These are phyloP conservation scores for Abrostola tripartita DNA, from an alignment of 2,888 invertebrate species.

Conservation along the genomic window DNA sequence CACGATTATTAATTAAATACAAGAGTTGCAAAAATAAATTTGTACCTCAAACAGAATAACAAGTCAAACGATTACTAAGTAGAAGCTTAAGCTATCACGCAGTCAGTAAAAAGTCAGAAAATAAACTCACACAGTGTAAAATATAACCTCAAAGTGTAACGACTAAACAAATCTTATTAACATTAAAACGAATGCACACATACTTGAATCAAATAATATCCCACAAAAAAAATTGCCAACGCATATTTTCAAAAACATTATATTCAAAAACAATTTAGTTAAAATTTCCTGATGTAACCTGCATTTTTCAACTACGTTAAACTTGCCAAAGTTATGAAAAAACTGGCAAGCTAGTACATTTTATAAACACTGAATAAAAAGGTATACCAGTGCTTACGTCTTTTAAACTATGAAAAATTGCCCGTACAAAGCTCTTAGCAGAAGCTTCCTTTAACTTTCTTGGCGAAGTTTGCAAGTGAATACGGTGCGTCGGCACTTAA, in stretches of 20 bases:
- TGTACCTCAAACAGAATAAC: too few relatives aligned
- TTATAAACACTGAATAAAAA: conserved; percentile 68
- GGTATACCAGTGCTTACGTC: conserved; percentile 65
- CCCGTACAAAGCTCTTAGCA: conserved; percentile 69
- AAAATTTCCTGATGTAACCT: conserved; percentile 25
- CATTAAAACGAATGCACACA: not conserved
- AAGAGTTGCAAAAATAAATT: too few relatives aligned
- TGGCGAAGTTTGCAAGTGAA: conserved; percentile 60
- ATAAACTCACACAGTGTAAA: not conserved
- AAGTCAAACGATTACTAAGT: too few relatives aligned
- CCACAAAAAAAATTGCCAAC: conserved; percentile 15
- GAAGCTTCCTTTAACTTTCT: conserved; percentile 62
- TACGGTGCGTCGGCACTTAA: conserved; percentile 64
- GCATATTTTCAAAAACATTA: conserved; percentile 18
- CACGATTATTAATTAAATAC: too few relatives aligned
- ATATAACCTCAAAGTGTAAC: not conserved
- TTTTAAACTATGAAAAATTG: conserved; percentile 74
- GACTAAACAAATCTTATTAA: not conserved
- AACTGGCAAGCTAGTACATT: conserved; percentile 58
- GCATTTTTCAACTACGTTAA: conserved; percentile 41
- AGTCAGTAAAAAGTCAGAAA: conserved; percentile 6
- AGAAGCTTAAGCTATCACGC: too few relatives aligned
- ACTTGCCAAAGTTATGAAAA: conserved; percentile 52
- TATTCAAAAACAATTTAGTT: conserved; percentile 26
- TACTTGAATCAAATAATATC: conserved; percentile 18